phyloP scores from a whole-genome alignment of 2,113 vertebrate genomes.

The Ameiurus melas region DNA sequence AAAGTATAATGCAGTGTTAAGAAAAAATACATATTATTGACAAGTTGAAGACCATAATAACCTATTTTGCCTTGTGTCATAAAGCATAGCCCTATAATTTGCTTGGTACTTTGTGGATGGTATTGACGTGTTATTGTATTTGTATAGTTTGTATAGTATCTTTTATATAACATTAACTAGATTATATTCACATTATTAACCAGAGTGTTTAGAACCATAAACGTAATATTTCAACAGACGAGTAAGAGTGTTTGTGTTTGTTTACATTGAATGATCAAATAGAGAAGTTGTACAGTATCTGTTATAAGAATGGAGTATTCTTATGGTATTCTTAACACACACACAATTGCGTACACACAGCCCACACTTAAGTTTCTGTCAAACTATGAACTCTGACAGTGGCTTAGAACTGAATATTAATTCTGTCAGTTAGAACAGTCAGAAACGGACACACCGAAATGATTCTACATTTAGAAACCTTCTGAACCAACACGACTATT shows the following conservation, averaged over 20 bases:
- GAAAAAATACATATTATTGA: conserved; percentile 17
- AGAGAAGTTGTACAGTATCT: conserved; percentile 40
- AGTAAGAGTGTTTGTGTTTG: conserved; percentile 59
- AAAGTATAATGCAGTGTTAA: conserved; percentile 27
- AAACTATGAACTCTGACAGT: conserved; percentile 27
- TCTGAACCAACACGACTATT: conserved; percentile 44
- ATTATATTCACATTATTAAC: conserved; percentile 69
- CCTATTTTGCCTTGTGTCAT: conserved; percentile 16
- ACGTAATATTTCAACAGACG: conserved; percentile 58
- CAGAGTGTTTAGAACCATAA: conserved; percentile 65
- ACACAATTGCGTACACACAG: conserved; percentile 15
- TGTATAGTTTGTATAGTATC: conserved; percentile 74
- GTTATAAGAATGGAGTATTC: conserved; percentile 14
- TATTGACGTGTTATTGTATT: conserved; percentile 51
- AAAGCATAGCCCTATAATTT: conserved; percentile 41
- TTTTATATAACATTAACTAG: conserved; percentile 70
- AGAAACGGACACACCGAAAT: not conserved
- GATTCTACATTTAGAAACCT: conserved; percentile 32
- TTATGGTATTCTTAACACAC: not conserved
- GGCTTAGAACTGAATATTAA: conserved; percentile 6
- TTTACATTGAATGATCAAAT: conserved; percentile 52
- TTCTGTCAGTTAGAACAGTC: conserved; percentile 21
- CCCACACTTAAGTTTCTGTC: conserved; percentile 33
- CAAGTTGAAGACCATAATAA: conserved; percentile 10
- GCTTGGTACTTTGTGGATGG: conserved; percentile 61